Conservation (phyloP, 2,888 invertebrate genomes). For the Lasioglossum calceatum region DNA sequence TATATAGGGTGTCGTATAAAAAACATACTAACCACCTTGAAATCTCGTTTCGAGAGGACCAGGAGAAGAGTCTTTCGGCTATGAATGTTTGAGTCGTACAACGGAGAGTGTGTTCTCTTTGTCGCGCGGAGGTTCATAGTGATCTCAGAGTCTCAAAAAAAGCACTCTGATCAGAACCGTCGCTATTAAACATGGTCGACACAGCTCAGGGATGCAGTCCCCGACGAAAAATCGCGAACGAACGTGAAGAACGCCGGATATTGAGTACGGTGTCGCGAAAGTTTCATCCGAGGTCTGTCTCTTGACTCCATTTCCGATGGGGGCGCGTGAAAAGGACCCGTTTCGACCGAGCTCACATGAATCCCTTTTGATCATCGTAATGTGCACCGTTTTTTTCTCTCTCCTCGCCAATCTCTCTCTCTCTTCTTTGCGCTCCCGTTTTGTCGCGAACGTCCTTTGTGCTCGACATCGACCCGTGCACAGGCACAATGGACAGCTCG, state of each 20-base stretch:
- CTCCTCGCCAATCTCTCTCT: not conserved
- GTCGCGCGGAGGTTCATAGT: not conserved
- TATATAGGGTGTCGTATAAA: no score
- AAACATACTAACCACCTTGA: not conserved
- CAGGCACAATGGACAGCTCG: slow-evolving; percentile 23
- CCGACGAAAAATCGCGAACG: not conserved
- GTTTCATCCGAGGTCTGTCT: slow-evolving; percentile 48
- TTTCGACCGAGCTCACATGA: slow-evolving; percentile 49
- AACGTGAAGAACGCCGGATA: slow-evolving; percentile 26
- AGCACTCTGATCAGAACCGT: not conserved
- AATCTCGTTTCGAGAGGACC: not conserved
- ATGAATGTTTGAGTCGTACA: not conserved
- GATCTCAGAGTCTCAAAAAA: not conserved
- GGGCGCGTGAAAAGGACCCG: slow-evolving; percentile 40
- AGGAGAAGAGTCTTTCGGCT: not conserved
- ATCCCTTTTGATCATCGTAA: slow-evolving; percentile 61
- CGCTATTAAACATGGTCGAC: not conserved
- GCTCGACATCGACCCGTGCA: not conserved
- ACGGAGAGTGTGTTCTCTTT: not conserved
- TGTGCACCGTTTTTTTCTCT: slow-evolving; percentile 20
- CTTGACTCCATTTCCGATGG: slow-evolving; percentile 41
- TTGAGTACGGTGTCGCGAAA: slow-evolving; percentile 39
- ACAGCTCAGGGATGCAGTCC: not conserved
- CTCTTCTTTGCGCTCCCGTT: not conserved
- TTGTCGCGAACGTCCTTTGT: slow-evolving; percentile 29